Conservation (phyloP, 1,140 invertebrate genomes). For the Notospermus geniculatus region DNA sequence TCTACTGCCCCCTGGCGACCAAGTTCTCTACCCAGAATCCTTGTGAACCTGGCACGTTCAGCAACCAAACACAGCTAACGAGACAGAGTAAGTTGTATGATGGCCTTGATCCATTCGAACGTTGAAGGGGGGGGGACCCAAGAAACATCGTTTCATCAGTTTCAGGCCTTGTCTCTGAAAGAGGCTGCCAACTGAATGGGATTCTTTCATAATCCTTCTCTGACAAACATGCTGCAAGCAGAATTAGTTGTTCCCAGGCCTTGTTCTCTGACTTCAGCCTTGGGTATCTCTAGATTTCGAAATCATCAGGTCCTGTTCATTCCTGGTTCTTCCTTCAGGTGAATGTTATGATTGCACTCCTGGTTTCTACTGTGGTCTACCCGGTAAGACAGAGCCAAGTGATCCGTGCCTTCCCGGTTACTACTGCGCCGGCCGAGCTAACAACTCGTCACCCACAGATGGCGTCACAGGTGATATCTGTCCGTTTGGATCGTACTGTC, state of each 20-base stretch:
- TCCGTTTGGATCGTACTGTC: constrained; percentile 10
- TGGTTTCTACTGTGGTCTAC: constrained; percentile 19
- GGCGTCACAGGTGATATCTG: constrained; percentile 11
- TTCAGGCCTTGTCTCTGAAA: too few relatives aligned
- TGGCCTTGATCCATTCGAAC: too few relatives aligned
- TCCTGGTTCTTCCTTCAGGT: neutral
- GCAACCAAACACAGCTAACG: constrained; percentile 16
- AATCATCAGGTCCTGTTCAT: too few relatives aligned
- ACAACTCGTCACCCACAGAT: constrained; percentile 1
- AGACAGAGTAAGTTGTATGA: constrained; percentile 29
- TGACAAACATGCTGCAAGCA: too few relatives aligned
- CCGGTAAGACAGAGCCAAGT: constrained; percentile 17
- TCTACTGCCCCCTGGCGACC: constrained; percentile 43
- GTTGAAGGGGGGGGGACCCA: too few relatives aligned
- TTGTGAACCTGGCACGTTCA: constrained; percentile 42
- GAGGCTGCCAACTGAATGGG: too few relatives aligned
- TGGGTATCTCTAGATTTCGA: too few relatives aligned
- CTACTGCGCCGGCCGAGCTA: constrained; percentile 14
- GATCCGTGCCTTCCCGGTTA: constrained; percentile 20
- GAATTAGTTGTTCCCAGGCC: too few relatives aligned
- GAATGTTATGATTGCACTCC: constrained; percentile 15
- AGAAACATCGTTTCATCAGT: too few relatives aligned
- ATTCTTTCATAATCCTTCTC: too few relatives aligned
- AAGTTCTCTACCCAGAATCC: constrained; percentile 35
- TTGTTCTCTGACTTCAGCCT: too few relatives aligned